Percentiles rank a stretch among this genome's conserved stretches.
Conservation (phyloP, 2,113 vertebrate genomes). For the Megalops atlanticus region DNA sequence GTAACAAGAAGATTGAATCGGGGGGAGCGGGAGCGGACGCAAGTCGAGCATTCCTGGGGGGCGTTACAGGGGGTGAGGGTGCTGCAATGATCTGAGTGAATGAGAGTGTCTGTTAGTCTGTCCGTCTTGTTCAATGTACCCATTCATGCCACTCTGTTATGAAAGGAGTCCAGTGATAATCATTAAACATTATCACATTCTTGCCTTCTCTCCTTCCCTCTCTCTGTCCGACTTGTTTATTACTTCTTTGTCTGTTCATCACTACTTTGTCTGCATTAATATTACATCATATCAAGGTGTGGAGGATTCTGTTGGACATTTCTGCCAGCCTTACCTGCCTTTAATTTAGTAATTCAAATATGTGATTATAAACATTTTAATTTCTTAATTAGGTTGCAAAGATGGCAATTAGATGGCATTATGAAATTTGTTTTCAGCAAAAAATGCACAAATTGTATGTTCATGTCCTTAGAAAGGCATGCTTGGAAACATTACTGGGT, state of each 20-base stretch:
- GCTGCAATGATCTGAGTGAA: background rate
- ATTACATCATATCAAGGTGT: background rate
- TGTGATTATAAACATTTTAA: background rate
- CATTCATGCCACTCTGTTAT: background rate
- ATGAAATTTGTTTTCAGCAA: no score
- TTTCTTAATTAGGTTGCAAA: background rate
- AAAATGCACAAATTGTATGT: no score
- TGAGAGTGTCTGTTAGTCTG: background rate
- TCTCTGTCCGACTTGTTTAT: background rate
- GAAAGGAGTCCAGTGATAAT: background rate
- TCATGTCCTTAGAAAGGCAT: background rate
- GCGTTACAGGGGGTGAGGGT: background rate
- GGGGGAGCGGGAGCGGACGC: background rate
- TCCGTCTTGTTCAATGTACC: background rate
- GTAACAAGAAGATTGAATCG: conserved; percentile 11
- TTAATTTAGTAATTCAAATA: background rate
- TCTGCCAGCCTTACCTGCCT: background rate
- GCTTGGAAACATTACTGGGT: background rate
- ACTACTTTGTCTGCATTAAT: background rate
- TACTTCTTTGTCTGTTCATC: no score
- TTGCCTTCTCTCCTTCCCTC: background rate
- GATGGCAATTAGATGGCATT: no score
- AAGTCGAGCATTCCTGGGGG: background rate
- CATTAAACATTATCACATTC: background rate
- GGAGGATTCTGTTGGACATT: background rate